These are phyloP conservation scores for Aplodontia rufa DNA, from an alignment of 2,113 vertebrate species.

Conservation along the genomic window DNA sequence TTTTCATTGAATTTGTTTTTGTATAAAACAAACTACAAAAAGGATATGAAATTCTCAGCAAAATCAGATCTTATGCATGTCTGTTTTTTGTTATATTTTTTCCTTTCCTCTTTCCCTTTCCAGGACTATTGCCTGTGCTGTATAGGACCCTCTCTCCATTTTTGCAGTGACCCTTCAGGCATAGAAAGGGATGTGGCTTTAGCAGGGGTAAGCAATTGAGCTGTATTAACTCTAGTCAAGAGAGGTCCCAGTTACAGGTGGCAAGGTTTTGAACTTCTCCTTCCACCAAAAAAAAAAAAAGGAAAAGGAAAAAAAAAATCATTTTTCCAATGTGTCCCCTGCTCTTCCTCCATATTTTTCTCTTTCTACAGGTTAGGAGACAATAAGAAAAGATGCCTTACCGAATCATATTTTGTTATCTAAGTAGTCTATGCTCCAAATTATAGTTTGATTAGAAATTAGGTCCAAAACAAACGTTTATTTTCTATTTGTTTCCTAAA, in stretches of 20 bases:
- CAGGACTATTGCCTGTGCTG: not conserved
- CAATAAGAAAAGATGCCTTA: not conserved
- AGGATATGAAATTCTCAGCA: not conserved
- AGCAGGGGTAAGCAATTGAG: not conserved
- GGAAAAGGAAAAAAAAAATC: not conserved
- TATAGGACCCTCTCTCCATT: not conserved
- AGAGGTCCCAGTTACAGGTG: slow-evolving; percentile 44
- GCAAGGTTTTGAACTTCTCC: not conserved
- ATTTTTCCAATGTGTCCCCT: not conserved
- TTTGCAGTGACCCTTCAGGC: slow-evolving; percentile 32
- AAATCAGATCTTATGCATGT: not conserved
- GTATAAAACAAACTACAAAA: not conserved
- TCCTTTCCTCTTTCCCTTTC: not conserved
- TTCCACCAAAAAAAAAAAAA: too few relatives aligned
- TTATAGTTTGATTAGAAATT: slow-evolving; percentile 43
- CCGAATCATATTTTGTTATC: not conserved
- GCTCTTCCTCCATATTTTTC: not conserved
- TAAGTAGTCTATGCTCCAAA: not conserved
- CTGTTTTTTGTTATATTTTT: not conserved
- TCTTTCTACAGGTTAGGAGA: not conserved
- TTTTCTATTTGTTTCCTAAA: slow-evolving; percentile 8
- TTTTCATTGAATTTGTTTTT: not conserved
- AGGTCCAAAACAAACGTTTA: not conserved
- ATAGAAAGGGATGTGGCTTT: not conserved
- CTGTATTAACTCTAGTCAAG: slow-evolving; percentile 2